Evolutionary conservation across 2,888 invertebrate genomes (phyloP), one percentile per base, ranked within the genome.

Genomic region (Neoaliturus tenellus): DNA sequence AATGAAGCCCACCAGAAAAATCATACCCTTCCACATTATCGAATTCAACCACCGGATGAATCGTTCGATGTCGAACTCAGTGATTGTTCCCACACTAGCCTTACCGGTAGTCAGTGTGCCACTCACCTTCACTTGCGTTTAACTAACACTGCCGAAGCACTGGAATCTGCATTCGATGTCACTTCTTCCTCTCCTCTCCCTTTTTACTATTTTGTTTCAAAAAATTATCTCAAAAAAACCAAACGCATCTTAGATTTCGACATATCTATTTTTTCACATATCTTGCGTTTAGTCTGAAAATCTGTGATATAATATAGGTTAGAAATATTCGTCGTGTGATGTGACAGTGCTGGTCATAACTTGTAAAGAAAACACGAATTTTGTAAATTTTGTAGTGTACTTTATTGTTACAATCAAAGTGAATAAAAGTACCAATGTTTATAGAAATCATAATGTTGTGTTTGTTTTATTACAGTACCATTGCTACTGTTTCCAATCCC

Each of bases 191-290:
- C 33, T 35, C 5, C 20, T 28, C 31, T 39, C 23, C 28, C 1
- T 1, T 8, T 28, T 35, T 78, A 6, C 35, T 55, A 10, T 48
- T 55, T 33, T 2, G 48, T 78, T 78, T 14, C 39, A 10, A 44
- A 41, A 48, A n/a, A n/a, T n/a, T 75, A n/a, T 41, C 6, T 48
- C 48, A 41, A 41, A 73, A 69, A 67, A 69, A 69, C 69, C 39
- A 48, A 10, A 28, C 31, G 78, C 78, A 28, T n/a, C 28, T n/a
- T 78, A 78, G 35, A 55, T 55, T 78, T 35, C 55, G 35, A 78
- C 78, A 78, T 78, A 78, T 78, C 78, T 78, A 78, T 78, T 78
- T 78, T 78, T 78, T 78, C 78, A 78, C 78, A 78, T 78, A 78
- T 78, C 78, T 78, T 78, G 78, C 78, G 78, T 78, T 78, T 78